Conservation (phyloP, 37 sponge, comb jelly and placozoan species). For the Agelas oroides region DNA sequence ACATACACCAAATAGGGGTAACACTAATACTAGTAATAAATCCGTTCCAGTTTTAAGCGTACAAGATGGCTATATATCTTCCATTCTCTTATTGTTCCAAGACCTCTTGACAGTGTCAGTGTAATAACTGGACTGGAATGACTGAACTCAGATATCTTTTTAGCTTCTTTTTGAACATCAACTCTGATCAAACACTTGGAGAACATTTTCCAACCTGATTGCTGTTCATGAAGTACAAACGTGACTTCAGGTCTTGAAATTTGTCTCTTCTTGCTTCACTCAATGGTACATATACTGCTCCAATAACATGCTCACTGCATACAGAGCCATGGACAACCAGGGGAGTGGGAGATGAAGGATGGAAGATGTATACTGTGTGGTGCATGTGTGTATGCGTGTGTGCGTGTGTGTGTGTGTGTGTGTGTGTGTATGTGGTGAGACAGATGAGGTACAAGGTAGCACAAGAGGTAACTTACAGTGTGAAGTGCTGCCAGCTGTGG, state of each 20-base stretch:
- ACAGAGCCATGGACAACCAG: conserved; percentile 41
- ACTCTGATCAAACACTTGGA: no score
- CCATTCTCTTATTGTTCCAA: no score
- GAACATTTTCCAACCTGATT: conserved; percentile 36
- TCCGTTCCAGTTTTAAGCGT: no score
- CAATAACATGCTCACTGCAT: conserved; percentile 15
- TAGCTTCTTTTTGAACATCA: no score
- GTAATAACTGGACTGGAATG: no score
- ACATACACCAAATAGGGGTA: no score
- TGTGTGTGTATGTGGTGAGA: neutral
- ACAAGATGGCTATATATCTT: no score
- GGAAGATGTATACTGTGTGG: conserved; percentile 61
- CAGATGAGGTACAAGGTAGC: no score
- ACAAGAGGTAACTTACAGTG: conserved; percentile 1
- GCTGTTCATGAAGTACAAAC: conserved; percentile 46
- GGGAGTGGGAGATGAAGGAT: conserved; percentile 52
- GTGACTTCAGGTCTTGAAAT: conserved; percentile 2
- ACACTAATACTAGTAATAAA: no score
- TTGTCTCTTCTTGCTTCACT: neutral
- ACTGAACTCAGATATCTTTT: no score
- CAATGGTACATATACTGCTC: conserved; percentile 56
- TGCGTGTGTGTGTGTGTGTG: neutral
- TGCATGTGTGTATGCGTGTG: neutral
- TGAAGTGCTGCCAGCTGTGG: conserved; percentile 14
- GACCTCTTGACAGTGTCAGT: no score